Percentiles rank a stretch among this genome's conserved stretches.
phyloP scores from a whole-genome alignment of 2,888 invertebrate genomes.

The Cyclophora punctaria region DNA sequence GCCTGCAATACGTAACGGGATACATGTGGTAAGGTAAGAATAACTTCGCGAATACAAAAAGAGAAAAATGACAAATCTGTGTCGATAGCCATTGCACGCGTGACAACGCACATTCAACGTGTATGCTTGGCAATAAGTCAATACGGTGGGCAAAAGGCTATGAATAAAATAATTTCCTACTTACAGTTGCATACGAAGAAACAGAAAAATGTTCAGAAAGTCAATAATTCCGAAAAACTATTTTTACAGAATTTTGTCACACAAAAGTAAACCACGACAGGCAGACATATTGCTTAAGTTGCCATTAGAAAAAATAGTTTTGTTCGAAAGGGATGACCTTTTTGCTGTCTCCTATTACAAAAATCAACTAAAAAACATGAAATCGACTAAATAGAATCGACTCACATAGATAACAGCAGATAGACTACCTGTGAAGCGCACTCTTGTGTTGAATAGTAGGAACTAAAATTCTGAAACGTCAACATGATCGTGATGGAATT shows the following conservation, averaged over 20 bases:
- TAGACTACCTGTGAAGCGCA: conserved; percentile 16
- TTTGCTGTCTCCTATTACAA: not conserved
- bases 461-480: conserved; percentile 70
- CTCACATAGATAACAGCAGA: not conserved
- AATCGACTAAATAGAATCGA: conserved; percentile 6
- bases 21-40: conserved; percentile 70
- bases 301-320: conserved; percentile 32
- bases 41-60: conserved; percentile 67
- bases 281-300: conserved; percentile 65
- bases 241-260: conserved; percentile 54
- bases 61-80: conserved; percentile 71
- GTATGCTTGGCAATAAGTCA: conserved; percentile 17
- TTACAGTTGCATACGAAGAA: conserved; percentile 60
- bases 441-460: conserved; percentile 34
- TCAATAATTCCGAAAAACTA: conserved; percentile 33
- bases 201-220: conserved; percentile 31
- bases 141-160: conserved; percentile 21
- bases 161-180: conserved; percentile 35
- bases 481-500: conserved; percentile 58
- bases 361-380: conserved; percentile 11
- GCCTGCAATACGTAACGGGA: conserved; percentile 70
- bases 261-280: conserved; percentile 56
- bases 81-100: conserved; percentile 73
- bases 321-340: not conserved
- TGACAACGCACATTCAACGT: conserved; percentile 69